A percentile compares a stretch with the other conserved stretches of the same genome.
Evolutionary conservation across 2,113 vertebrate genomes (phyloP).

Genomic region (Esox niger): DNA sequence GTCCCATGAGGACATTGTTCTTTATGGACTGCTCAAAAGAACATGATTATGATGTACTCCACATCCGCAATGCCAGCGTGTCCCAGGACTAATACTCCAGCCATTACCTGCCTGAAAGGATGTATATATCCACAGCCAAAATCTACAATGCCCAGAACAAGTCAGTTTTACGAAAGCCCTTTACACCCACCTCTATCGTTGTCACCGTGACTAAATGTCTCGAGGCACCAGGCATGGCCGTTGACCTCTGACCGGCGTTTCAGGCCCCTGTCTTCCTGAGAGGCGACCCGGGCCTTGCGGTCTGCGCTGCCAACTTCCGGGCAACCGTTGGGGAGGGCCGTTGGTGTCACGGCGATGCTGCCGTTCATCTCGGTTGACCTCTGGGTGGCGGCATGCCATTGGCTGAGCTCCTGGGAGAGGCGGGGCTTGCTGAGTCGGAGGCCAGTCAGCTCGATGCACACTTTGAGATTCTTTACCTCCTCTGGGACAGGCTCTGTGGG

Average conservation of each 20-base stretch:
- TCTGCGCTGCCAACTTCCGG: constrained; percentile 43
- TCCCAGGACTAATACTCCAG: too few relatives aligned
- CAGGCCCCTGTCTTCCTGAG: constrained; percentile 72
- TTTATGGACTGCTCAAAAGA: too few relatives aligned
- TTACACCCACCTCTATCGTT: constrained; percentile 76
- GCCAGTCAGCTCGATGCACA: constrained; percentile 93
- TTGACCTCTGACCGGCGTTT: constrained; percentile 81
- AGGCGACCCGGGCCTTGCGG: constrained; percentile 73
- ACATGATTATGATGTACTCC: too few relatives aligned
- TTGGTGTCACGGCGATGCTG: background rate
- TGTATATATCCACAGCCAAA: too few relatives aligned
- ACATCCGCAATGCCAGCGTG: too few relatives aligned
- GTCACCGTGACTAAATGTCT: constrained; percentile 74
- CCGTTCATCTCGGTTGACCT: constrained; percentile 45
- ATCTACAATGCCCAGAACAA: too few relatives aligned
- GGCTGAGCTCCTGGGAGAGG: constrained; percentile 82
- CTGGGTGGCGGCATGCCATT: constrained; percentile 78
- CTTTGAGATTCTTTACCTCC: constrained; percentile 92
- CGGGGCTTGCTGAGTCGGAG: constrained; percentile 90
- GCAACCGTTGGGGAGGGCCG: constrained; percentile 50
- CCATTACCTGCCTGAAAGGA: too few relatives aligned
- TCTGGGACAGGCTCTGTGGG: constrained; percentile 77
- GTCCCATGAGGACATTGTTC: too few relatives aligned
- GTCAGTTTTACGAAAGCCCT: background rate
- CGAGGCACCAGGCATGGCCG: constrained; percentile 80